These are phyloP conservation scores for Eristalis tenax DNA, from an alignment of 2,888 invertebrate species.

Conservation along the genomic window DNA sequence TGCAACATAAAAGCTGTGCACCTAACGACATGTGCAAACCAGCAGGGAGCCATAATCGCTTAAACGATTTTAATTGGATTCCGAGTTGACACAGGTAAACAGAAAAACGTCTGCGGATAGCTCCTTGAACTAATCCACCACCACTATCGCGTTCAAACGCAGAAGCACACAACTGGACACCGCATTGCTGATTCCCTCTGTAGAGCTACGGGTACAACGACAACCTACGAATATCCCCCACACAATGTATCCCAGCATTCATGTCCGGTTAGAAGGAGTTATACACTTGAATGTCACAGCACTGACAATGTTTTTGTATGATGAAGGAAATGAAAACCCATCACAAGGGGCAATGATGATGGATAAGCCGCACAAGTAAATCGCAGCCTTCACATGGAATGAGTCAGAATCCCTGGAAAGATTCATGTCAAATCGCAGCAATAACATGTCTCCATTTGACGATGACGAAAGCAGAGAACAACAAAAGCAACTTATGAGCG, in stretches of 20 bases:
- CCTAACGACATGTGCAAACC: slow-evolving; percentile 9
- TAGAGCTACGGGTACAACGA: slow-evolving; percentile 26
- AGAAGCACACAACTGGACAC: slow-evolving; percentile 20
- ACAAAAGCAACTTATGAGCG: not conserved
- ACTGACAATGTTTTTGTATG: slow-evolving; percentile 18
- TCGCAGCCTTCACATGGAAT: slow-evolving; percentile 40
- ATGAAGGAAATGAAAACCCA: slow-evolving; percentile 24
- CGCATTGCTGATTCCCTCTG: slow-evolving; percentile 31
- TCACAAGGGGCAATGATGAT: slow-evolving; percentile 22
- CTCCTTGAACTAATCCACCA: slow-evolving; percentile 22
- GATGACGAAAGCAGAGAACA: slow-evolving; percentile 19
- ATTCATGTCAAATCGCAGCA: slow-evolving; percentile 34
- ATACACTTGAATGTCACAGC: slow-evolving; percentile 15
- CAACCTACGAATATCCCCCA: slow-evolving; percentile 11
- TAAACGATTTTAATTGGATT: slow-evolving; percentile 59
- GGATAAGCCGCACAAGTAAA: slow-evolving; percentile 24
- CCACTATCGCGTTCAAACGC: not conserved
- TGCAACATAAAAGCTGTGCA: slow-evolving; percentile 45
- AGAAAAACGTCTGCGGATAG: slow-evolving; percentile 42
- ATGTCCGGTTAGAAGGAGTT: not conserved
- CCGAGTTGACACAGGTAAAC: slow-evolving; percentile 32
- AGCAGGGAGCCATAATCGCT: slow-evolving; percentile 38
- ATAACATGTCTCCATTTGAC: slow-evolving; percentile 32
- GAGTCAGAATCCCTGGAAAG: slow-evolving; percentile 23
- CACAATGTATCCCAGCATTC: slow-evolving; percentile 1